Evolutionary conservation across 2,797 vertebrate genomes (phyloP), one percentile per base, ranked within the genome.

Genomic region (Phalanger gymnotis): DNA sequence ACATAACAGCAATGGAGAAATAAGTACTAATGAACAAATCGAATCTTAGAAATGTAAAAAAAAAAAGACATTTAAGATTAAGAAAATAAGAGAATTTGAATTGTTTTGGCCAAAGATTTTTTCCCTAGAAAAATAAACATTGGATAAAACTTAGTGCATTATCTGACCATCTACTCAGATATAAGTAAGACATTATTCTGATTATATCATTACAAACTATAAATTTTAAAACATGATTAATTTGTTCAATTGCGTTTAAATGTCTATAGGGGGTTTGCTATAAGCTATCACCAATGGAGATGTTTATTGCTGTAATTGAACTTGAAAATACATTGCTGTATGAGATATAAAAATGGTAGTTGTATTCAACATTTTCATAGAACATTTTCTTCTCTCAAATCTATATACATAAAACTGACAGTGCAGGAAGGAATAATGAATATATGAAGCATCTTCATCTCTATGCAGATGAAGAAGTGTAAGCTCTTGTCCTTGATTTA

Each of bases 401-500:
- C n/a, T 54, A 0, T 53, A 40, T 53, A 92, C 34, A 56, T 95
- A 97, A 97, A 97, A 94, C 10, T 96, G 94, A 92, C 47, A 95
- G 14, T 40, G 92, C 28, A 96, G 30, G 56, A 96, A 95, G 30
- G 97, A 97, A 97, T 95, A 98, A 97, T 96, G 57, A 97, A 95
- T 95, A 57, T 57, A 96, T 95, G 91, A 87, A 94, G 0, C 91
- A 93, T 96, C 95, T 97, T 98, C 94, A 96, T 98, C 96, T 98
- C 94, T 96, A 92, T 98, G 97, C 93, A 97, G 97, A 98, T 96
- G 96, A 98, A 96, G 95, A 96, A 97, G 53, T 95, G 2, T 58
- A 93, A 92, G 54, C 28, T 95, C 92, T 93, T 96, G 97, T 92
- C 98, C 98, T 98, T 98, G 97, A 98, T 98, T 98, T 98, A 98